These are phyloP conservation scores for Lagopus muta DNA, from an alignment of 2,113 vertebrate genomes.

Conservation along the genomic window DNA sequence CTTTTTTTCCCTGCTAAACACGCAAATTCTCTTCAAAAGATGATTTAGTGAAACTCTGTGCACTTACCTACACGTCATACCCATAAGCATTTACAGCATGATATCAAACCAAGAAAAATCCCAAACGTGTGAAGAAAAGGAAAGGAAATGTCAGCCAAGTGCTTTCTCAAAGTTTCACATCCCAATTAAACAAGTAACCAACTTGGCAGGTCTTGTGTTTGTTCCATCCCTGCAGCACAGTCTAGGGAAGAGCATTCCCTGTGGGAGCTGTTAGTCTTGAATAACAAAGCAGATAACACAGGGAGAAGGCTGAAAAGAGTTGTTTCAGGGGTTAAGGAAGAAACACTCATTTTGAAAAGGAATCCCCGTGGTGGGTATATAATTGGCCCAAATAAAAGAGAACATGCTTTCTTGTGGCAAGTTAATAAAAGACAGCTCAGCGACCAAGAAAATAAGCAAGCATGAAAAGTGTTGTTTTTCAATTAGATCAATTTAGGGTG, in stretches of 20 bases:
- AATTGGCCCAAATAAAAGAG: neutral
- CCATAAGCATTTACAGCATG: neutral
- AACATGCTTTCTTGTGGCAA: conserved; percentile 5
- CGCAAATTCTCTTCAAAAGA: neutral
- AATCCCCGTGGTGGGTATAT: neutral
- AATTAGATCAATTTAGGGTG: neutral
- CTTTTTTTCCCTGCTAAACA: neutral
- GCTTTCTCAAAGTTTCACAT: neutral
- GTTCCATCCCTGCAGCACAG: conserved; percentile 22
- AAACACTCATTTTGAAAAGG: conserved; percentile 33
- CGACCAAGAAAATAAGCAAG: neutral
- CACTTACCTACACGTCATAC: neutral
- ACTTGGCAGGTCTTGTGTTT: conserved; percentile 40
- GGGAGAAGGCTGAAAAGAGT: conserved; percentile 51
- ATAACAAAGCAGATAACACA: conserved; percentile 71
- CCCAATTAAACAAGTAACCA: conserved; percentile 38
- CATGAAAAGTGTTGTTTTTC: conserved; percentile 10
- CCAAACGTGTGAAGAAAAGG: neutral
- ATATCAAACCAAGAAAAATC: neutral
- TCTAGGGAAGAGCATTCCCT: conserved; percentile 31
- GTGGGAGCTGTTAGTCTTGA: conserved; percentile 58
- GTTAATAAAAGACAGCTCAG: neutral
- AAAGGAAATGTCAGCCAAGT: conserved; percentile 44
- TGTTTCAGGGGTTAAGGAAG: conserved; percentile 31
- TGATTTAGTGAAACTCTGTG: neutral